Conservation (phyloP, 2,797 vertebrate genomes). For the Prionace glauca region DNA sequence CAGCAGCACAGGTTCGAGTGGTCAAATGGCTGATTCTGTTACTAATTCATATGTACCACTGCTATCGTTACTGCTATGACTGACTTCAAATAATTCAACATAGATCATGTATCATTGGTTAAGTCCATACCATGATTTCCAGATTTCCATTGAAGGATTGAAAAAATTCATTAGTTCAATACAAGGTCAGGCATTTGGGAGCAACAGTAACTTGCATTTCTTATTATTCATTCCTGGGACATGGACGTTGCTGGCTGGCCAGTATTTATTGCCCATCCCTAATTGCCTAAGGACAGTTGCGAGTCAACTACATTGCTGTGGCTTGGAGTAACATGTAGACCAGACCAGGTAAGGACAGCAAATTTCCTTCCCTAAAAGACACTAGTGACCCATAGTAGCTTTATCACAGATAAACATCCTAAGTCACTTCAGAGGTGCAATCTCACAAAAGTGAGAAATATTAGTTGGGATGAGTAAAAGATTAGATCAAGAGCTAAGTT, state of each 20-base stretch:
- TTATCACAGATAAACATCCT: background rate
- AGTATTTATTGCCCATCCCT: too few relatives aligned
- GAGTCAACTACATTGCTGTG: too few relatives aligned
- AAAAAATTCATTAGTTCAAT: background rate
- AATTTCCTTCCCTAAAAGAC: too few relatives aligned
- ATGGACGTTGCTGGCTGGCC: too few relatives aligned
- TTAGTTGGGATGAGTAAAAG: too few relatives aligned
- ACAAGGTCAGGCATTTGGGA: background rate
- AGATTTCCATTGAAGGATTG: background rate
- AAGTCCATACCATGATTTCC: background rate
- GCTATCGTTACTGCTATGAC: background rate
- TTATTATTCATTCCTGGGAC: too few relatives aligned
- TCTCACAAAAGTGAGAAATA: background rate
- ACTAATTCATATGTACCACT: background rate
- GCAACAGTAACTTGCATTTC: background rate
- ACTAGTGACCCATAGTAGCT: background rate
- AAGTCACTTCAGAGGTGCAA: background rate
- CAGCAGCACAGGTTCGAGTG: too few relatives aligned
- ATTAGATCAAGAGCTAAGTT: too few relatives aligned
- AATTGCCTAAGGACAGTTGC: too few relatives aligned
- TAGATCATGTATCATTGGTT: background rate
- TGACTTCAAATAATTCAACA: background rate
- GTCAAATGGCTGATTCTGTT: too few relatives aligned
- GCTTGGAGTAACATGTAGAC: too few relatives aligned
- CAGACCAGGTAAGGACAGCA: too few relatives aligned